Evolutionary conservation across 2,888 invertebrate species (phyloP), one percentile per base, ranked within the genome.

Genomic region (Oligia latruncula): DNA sequence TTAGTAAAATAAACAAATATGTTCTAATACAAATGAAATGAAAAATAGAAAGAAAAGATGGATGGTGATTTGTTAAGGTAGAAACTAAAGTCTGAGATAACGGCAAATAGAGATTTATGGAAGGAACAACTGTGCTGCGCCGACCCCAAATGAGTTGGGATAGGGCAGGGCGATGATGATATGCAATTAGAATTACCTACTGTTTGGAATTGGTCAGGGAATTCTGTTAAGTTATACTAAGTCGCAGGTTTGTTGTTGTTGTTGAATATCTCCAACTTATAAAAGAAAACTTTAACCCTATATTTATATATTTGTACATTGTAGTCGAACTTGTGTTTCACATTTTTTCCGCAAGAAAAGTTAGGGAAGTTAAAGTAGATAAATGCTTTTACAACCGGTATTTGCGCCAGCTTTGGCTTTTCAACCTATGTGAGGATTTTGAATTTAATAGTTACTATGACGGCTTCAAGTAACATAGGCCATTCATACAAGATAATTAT

Each of bases 401-500:
- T 71, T 40, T 58, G 35, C 17, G 17, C 4, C 49, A 13, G 23
- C 5, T n/a, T 15, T 9, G 40, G 46, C 35, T 49, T 58, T 55
- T 65, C 46, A 40, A 35, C 2, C 20, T 58, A 58, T 29, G 29
- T 29, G 29, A 29, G 29, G 23, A 0, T 52, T 52, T 29, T 15
- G 4, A 43, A 17, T 58, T 40, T 3, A 43, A 40, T 23, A 17
- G 17, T 46, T 23, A 64, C 11, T 49, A 29, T 55, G 49, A 49
- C 49, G 29, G n/a, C 11, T 8, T 46, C 4, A 52, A 35, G 8
- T 68, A 60, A 58, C 65, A 68, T 35, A 29, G 64, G 9, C 8
- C 43, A 80, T 80, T 80, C 35, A 40, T 85, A 66, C 23, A 52
- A 52, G 20, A 55, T 52, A 65, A 17, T 40, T n/a, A 49, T 58